Percentiles rank a stretch among this genome's conserved stretches.
phyloP scores from a whole-genome alignment of 2,797 vertebrate genomes.

The Myripristis murdjan region DNA sequence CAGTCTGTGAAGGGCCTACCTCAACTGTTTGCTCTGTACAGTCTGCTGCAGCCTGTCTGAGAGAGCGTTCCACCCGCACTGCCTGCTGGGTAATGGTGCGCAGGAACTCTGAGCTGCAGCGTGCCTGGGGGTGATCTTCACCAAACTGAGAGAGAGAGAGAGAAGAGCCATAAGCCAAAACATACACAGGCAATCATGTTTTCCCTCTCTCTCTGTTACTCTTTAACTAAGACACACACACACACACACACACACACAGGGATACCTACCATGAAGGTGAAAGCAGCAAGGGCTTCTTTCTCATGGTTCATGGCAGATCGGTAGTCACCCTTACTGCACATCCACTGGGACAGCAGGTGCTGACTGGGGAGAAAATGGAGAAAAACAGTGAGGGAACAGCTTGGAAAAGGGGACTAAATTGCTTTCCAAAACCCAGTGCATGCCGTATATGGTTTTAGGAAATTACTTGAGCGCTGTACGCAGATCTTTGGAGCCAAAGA shows the following conservation, averaged over 20 bases:
- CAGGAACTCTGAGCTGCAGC: constrained; percentile 86
- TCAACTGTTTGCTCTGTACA: constrained; percentile 75
- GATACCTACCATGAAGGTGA: constrained; percentile 83
- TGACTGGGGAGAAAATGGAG: constrained; percentile 75
- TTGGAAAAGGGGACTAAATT: constrained; percentile 9
- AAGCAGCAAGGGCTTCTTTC: constrained; percentile 87
- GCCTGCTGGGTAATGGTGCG: constrained; percentile 88
- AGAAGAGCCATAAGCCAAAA: constrained; percentile 7
- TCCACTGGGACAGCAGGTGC: constrained; percentile 87
- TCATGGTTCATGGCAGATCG: constrained; percentile 87
- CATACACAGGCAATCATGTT: not conserved
- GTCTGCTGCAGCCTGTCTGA: constrained; percentile 84
- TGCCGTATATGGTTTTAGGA: constrained; percentile 1
- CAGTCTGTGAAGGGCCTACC: constrained; percentile 47
- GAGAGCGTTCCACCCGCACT: constrained; percentile 87
- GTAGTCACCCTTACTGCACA: constrained; percentile 88
- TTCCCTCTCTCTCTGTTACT: not conserved
- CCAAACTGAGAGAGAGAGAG: constrained; percentile 78
- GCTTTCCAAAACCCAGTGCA: not conserved
- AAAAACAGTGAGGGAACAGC: not conserved
- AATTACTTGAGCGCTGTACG: constrained; percentile 87
- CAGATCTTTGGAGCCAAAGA: constrained; percentile 80
- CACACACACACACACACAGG: not conserved
- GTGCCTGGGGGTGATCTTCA: constrained; percentile 85
- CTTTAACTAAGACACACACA: no score